A percentile compares a stretch with the other conserved stretches of the same genome.
Conservation (phyloP, 2,888 invertebrate species). For the Formica aserva region DNA sequence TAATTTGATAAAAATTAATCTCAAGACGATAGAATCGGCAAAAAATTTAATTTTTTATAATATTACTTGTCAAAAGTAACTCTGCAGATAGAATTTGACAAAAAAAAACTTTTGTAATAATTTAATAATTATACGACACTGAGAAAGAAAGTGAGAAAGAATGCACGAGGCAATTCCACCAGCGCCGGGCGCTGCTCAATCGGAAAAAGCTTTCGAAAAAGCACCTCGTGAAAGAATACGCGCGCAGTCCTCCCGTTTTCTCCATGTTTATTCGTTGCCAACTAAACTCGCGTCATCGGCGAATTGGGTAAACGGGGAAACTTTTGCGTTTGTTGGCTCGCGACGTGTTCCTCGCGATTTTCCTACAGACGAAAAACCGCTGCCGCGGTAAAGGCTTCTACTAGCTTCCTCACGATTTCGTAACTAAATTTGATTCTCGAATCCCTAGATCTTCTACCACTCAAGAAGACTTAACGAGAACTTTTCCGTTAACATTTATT, state of each 20-base stretch:
- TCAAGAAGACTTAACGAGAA: background rate
- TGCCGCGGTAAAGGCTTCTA: slow-evolving; percentile 19
- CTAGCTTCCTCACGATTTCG: background rate
- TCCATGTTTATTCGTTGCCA: slow-evolving; percentile 47
- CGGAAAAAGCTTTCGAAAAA: slow-evolving; percentile 50
- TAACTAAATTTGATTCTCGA: slow-evolving; percentile 21
- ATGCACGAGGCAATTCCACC: slow-evolving; percentile 15
- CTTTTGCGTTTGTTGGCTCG: slow-evolving; percentile 39
- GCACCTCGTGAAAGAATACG: slow-evolving; percentile 30
- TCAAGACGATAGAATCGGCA: background rate
- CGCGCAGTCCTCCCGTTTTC: slow-evolving; percentile 29
- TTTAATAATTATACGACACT: slow-evolving; percentile 29
- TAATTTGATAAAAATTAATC: background rate
- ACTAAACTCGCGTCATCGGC: slow-evolving; percentile 51
- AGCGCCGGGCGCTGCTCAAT: slow-evolving; percentile 19
- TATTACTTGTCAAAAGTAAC: background rate
- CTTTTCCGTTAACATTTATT: background rate
- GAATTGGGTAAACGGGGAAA: slow-evolving; percentile 46
- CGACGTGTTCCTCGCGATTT: slow-evolving; percentile 37
- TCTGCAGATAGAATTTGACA: slow-evolving; percentile 17
- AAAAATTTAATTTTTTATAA: background rate
- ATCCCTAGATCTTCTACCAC: slow-evolving; percentile 3
- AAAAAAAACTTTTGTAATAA: slow-evolving; percentile 39
- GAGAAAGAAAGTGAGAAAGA: background rate
- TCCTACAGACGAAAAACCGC: slow-evolving; percentile 15